Evolutionary conservation across 2,113 vertebrate species (phyloP), one percentile per base, ranked within the genome.

Genomic region (Vireo altiloquus): DNA sequence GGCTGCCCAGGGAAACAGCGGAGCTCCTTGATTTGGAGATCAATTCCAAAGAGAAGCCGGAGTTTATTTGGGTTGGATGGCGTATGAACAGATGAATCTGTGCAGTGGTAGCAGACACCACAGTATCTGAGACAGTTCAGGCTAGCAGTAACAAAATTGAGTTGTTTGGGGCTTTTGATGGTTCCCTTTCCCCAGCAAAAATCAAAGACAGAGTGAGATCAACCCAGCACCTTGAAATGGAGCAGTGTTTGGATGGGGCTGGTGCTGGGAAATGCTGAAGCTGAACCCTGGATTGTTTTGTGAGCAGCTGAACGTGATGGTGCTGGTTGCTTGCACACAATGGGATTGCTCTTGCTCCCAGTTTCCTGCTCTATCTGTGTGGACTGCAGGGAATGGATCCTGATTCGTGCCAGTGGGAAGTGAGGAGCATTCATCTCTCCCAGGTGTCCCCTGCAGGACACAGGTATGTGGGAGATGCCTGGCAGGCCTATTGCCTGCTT

Each of bases 61-160:
- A 85, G 84, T 95, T 96, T 94, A 84, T 96, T 89, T 82, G 65
- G 59, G 63, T 40, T 75, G 91, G 76, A 27, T 7, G 7, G 79
- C 1, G 9, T 61, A 53, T 30, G 19, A 53, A 22, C 10, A 68
- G 49, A 30, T 0, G 18, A 87, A 81, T 69, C 74, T 20, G 63
- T 56, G 75, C 1, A 0, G 68, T 24, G 79, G 47, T 52, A 61
- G 76, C 65, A 60, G 2, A 6, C 90, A 15, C 15, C 22, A 14
- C 59, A 71, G 69, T 82, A 24, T 27, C 59, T 64, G 47, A 79
- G 82, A 39, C 20, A 11, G 35, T 68, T 72, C 60, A 35, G 82
- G 27, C 60, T 75, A 79, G 63, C 9, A 7, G 59, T 3, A 89
- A 50, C 8, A 28, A 74, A 85, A 82, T 30, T 37, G 47, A 56